phyloP scores from a whole-genome alignment of 1,140 invertebrate species.

The Psilanteris sp. region DNA sequence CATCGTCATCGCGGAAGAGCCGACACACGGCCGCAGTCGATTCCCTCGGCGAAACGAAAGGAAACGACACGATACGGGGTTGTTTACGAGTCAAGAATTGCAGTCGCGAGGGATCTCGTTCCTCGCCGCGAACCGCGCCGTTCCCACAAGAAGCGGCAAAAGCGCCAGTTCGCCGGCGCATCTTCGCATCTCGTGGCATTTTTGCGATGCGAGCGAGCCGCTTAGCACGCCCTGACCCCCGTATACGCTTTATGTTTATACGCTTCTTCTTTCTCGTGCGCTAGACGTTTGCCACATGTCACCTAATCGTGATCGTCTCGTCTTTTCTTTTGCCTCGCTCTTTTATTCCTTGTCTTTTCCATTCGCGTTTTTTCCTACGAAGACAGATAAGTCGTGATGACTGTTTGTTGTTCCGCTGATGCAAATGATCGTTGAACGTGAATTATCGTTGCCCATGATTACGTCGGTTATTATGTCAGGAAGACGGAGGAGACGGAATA shows the following conservation, averaged over 20 bases:
- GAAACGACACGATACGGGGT: conserved; percentile 60
- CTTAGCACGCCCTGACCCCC: conserved; percentile 62
- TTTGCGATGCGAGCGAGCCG: conserved; percentile 44
- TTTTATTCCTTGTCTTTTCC: conserved; percentile 3
- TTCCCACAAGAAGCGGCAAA: conserved; percentile 62
- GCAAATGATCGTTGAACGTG: conserved; percentile 53
- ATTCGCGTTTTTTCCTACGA: not conserved
- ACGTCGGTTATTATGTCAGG: conserved; percentile 17
- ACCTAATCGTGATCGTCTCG: conserved; percentile 63
- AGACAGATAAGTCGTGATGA: conserved; percentile 55
- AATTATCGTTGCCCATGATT: conserved; percentile 28
- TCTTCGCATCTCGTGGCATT: conserved; percentile 56
- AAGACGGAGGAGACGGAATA: not conserved
- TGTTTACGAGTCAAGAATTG: conserved; percentile 66
- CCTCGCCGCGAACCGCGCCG: conserved; percentile 32
- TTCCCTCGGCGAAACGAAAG: conserved; percentile 56
- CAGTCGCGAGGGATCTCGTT: conserved; percentile 54
- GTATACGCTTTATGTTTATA: conserved; percentile 55
- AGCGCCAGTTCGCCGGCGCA: conserved; percentile 41
- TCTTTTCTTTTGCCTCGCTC: conserved; percentile 28
- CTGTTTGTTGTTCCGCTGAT: conserved; percentile 34
- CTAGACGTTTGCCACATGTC: conserved; percentile 66
- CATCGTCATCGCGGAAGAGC: conserved; percentile 63
- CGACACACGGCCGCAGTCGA: conserved; percentile 57
- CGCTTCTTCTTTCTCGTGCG: conserved; percentile 47